Evolutionary conservation across 2,888 invertebrate genomes (phyloP), one percentile per base, ranked within the genome.

Genomic region (Cordylochernes scorpioides): DNA sequence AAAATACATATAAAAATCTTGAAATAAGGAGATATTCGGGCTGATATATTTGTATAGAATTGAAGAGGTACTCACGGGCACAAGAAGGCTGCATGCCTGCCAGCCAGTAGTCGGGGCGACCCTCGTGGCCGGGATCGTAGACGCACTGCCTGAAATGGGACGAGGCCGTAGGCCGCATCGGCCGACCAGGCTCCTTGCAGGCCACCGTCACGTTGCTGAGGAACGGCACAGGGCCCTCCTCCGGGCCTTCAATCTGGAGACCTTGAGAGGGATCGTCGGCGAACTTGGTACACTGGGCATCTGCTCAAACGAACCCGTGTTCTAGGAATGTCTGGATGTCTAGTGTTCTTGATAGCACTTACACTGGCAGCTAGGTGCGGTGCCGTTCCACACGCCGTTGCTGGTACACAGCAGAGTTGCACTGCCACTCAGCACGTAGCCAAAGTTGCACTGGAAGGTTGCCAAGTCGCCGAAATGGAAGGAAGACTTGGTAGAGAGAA

Each of bases 361-460:
- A 84, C 84, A 78, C 61, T 75, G 70, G 55, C 91, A 94, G 53
- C 73, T 72, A 4, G 94, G 91, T 24, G 72, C 67, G 4, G 78
- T 70, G 43, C 82, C 82, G 50, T 86, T 84, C 94, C 91, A 94
- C 17, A 63, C 65, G 27, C 91, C 91, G 49, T 70, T 71, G 4
- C 77, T 73, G 2, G 74, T 70, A 52, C 91, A 94, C 30, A 75
- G 61, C 12, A 91, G 58, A 4, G 74, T 68, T 8, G 36, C 32
- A 28, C 74, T 71, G 28, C 88, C 88, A 34, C 71, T 68, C 66
- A 88, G 71, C 1, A 82, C 72, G 49, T 77, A 82, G 12, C 91
- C 91, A 52, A 88, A 86, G 46, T 82, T 68, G 49, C 91, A 91
- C 47, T 80, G 78, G 63, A 88, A 88, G 39, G 67, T 68, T 1